Evolutionary conservation across 1,140 invertebrate genomes (phyloP), one percentile per base, ranked within the genome.

Genomic region (Hylaeus volcanicus): DNA sequence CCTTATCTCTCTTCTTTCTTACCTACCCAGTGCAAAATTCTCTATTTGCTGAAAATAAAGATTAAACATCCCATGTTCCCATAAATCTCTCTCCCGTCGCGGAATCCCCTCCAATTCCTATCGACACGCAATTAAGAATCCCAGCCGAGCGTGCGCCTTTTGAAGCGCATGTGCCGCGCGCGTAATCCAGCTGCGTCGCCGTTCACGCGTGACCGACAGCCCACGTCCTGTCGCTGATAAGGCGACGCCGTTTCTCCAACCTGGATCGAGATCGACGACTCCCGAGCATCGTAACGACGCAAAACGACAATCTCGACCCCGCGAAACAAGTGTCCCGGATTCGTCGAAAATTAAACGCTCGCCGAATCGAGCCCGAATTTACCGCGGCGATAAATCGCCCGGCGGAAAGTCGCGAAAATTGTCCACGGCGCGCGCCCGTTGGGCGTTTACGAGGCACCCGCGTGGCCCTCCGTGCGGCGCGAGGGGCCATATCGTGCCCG

Each of bases 401-500:
- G n/a, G 26, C n/a, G 48, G 82, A 86, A 89, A 86, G 84, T 86
- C 81, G 63, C 58, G 76, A 74, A 80, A 79, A 79, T 83, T 77
- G 70, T 63, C 26, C 8, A 41, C 64, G 72, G 56, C 55, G 56
- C 41, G 63, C 60, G 56, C 41, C 72, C 48, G 37, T 83, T 82
- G 75, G 61, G 48, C 53, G 72, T 53, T 48, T 86, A 70, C 51
- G 48, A 70, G 68, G 26, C 26, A 26, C 26, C 79, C 70, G 71
- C 82, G 79, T 84, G 73, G 84, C 84, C 69, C 68, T 60, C 66
- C 14, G 37, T 64, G 74, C 4, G 70, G 51, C 56, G 72, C n/a
- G 41, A 74, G 69, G 71, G 82, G 84, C 84, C 88, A 90, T 90
- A 93, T 92, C 91, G 89, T 90, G 88, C 88, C 88, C 88, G 88